phyloP scores from a whole-genome alignment of 92 coral and sea anemone species.

The Zoanthus solanderi region DNA sequence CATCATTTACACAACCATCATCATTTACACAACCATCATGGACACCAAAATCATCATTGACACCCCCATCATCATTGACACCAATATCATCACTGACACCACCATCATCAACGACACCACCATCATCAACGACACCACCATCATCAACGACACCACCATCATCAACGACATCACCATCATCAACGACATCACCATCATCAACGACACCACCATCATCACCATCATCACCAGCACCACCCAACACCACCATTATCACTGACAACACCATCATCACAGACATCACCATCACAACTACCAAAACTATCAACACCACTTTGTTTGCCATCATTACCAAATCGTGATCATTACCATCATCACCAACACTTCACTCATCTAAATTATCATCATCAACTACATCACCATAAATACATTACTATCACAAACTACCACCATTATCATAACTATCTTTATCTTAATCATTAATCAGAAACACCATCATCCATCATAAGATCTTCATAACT shows the following conservation, averaged over 20 bases:
- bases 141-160: not conserved
- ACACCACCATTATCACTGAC: not conserved
- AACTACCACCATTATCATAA: not conserved
- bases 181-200: not conserved
- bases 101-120: too few species aligned
- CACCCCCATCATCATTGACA: not conserved
- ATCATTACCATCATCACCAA: not conserved
- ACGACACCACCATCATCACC: not conserved
- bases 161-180: not conserved
- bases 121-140: not conserved
- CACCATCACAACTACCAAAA: not conserved
- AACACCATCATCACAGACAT: not conserved
- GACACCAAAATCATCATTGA: not conserved
- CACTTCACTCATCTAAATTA: not conserved
- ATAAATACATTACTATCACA: not conserved
- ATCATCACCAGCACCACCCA: constrained; percentile 3
- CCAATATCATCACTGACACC: too few species aligned
- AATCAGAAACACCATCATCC: not conserved
- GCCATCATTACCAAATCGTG: not conserved
- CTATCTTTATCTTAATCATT: not conserved
- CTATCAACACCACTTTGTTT: not conserved
- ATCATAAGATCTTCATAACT: not conserved
- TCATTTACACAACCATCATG: not conserved
- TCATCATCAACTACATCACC: not conserved
- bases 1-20: not conserved